Evolutionary conservation across 2,888 invertebrate genomes (phyloP).

Genomic region (Philopedon plagiatum): DNA sequence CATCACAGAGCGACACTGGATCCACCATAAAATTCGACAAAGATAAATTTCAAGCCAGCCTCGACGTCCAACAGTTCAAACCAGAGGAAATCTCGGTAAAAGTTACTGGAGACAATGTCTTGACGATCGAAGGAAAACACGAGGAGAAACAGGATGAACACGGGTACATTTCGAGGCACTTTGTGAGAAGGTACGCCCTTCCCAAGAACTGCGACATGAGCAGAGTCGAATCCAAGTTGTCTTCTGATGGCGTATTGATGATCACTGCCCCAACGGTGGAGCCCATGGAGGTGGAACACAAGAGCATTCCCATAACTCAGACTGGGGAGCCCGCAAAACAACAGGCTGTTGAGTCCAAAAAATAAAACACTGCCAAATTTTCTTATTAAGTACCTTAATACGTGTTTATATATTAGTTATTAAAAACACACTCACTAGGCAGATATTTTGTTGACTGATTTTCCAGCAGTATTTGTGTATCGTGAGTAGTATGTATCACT

Average conservation of each 20-base stretch:
- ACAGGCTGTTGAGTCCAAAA: no score
- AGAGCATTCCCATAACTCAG: neutral
- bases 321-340: no score
- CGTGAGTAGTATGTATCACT: no score
- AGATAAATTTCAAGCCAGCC: constrained; percentile 7
- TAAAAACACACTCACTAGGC: no score
- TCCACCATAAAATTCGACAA: neutral
- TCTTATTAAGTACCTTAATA: no score
- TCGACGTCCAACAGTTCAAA: constrained; percentile 21
- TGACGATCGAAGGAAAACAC: no score
- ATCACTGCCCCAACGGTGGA: neutral
- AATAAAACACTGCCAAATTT: no score
- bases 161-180: neutral
- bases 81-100: neutral
- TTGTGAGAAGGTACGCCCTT: neutral
- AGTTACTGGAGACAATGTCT: neutral
- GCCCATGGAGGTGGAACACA: neutral
- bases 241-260: constrained; percentile 2
- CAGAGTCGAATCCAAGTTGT: neutral
- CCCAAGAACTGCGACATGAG: neutral
- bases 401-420: no score
- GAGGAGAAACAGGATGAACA: neutral
- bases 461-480: no score
- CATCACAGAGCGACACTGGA: neutral
- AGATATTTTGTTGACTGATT: no score